Evolutionary conservation across 2,888 invertebrate species (phyloP).

Genomic region (Barypeithes pellucidus): DNA sequence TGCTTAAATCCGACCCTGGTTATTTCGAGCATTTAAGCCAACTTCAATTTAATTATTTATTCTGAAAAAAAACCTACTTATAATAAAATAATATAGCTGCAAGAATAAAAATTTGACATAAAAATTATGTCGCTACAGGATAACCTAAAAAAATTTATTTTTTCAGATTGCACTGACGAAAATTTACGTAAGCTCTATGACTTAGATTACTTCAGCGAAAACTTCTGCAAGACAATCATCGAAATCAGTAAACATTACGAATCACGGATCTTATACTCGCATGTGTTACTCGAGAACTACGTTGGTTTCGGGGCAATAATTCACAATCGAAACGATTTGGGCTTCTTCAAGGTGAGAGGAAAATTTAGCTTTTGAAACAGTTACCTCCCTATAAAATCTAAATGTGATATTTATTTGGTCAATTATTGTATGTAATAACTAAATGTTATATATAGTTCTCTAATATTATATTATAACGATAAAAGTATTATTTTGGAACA

Average conservation of each 20-base stretch:
- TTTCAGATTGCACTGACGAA: constrained; percentile 65
- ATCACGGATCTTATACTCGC: constrained; percentile 76
- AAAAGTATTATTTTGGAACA: constrained; percentile 8
- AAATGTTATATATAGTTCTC: constrained; percentile 26
- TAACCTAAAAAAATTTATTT: neutral
- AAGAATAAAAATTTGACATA: no score
- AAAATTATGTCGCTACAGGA: no score
- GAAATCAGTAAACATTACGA: constrained; percentile 69
- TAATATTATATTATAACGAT: constrained; percentile 23
- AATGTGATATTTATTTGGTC: constrained; percentile 56
- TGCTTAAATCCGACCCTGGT: no score
- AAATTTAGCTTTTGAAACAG: constrained; percentile 84
- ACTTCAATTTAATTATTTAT: no score
- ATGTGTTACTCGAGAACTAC: constrained; percentile 87
- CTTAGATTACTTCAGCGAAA: constrained; percentile 76
- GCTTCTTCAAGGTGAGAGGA: constrained; percentile 90
- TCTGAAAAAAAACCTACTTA: no score
- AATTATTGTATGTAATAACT: constrained; percentile 48
- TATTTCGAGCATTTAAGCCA: no score
- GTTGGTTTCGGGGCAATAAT: constrained; percentile 85
- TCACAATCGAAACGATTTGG: constrained; percentile 87
- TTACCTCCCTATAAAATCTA: constrained; percentile 50
- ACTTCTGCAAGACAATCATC: constrained; percentile 74
- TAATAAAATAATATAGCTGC: no score
- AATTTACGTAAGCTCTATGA: constrained; percentile 71